These are phyloP conservation scores for Accipiter cooperii DNA, from an alignment of 2,113 vertebrate species.

Conservation along the genomic window DNA sequence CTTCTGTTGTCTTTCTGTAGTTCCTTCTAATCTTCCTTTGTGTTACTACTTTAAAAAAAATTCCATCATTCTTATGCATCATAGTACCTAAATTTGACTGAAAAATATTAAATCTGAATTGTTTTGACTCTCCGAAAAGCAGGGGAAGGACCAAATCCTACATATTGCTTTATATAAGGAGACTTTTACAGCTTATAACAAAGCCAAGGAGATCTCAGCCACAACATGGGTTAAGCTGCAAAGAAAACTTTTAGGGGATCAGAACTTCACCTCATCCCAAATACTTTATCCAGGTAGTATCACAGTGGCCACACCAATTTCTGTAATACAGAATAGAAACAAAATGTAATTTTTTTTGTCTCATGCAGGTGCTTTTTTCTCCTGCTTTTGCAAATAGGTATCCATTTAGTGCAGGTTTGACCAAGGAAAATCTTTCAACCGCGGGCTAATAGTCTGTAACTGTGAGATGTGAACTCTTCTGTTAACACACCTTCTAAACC, in stretches of 20 bases:
- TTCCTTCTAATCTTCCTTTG: background rate
- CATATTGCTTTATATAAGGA: background rate
- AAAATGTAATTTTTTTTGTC: background rate
- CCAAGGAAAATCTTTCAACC: background rate
- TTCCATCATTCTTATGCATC: background rate
- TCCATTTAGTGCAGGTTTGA: background rate
- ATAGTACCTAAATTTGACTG: background rate
- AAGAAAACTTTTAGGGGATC: background rate
- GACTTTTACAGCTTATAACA: background rate
- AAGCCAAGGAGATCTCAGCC: background rate
- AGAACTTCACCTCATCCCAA: background rate
- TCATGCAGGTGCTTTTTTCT: background rate
- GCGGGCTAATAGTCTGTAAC: background rate
- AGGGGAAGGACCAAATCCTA: background rate
- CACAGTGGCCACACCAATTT: background rate
- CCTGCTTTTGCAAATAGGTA: background rate
- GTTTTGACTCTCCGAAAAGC: background rate
- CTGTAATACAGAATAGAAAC: background rate
- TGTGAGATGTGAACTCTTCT: background rate
- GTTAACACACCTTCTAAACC: background rate
- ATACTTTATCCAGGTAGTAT: background rate
- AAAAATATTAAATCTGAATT: slow-evolving; percentile 9
- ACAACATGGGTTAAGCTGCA: background rate
- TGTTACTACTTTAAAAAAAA: background rate
- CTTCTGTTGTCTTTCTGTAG: background rate